Percentiles rank a stretch among this genome's conserved stretches.
These are phyloP conservation scores for Ips typographus DNA, from an alignment of 1,140 invertebrate species.

Conservation along the genomic window DNA sequence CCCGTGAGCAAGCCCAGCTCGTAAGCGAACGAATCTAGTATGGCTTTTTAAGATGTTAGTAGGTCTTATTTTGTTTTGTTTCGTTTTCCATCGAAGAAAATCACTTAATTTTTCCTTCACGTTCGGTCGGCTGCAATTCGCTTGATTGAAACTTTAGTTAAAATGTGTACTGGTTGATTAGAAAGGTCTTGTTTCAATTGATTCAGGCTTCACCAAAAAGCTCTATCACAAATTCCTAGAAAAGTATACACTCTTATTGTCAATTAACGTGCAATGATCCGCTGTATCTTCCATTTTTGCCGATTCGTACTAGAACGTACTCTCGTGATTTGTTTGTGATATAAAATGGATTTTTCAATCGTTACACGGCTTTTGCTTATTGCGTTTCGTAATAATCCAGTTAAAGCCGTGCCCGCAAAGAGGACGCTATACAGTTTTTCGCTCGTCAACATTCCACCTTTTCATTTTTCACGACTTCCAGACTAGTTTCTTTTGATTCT, in stretches of 20 bases:
- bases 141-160: neutral
- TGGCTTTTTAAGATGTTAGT: neutral
- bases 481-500: neutral
- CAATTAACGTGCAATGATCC: no score
- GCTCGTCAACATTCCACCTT: conserved; percentile 21
- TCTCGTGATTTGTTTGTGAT: no score
- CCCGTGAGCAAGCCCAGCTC: conserved; percentile 49
- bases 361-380: neutral
- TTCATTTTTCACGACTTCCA: neutral
- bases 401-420: neutral
- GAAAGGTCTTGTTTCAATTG: neutral
- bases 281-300: no score
- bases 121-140: neutral
- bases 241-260: no score
- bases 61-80: neutral
- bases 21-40: conserved; percentile 32
- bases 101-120: neutral
- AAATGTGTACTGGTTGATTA: neutral
- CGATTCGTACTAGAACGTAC: no score
- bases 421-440: neutral
- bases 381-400: neutral
- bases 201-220: no score
- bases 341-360: no score
- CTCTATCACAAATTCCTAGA: no score
- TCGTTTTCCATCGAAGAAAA: neutral